Conservation (phyloP, 2,888 invertebrate species). For the Hedya salicella region DNA sequence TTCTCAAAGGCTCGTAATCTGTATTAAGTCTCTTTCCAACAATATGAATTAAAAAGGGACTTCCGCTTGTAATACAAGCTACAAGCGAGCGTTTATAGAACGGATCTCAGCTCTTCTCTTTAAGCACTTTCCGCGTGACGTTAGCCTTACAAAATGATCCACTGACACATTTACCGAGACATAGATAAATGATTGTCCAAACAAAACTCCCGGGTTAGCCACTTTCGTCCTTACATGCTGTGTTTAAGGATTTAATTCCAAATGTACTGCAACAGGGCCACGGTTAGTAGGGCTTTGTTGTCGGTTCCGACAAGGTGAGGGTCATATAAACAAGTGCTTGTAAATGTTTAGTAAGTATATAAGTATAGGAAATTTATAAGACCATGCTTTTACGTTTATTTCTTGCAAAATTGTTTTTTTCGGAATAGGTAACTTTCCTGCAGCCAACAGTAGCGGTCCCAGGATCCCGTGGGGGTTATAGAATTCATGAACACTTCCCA, state of each 20-base stretch:
- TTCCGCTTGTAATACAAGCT: no score
- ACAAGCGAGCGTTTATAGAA: no score
- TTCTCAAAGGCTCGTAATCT: no score
- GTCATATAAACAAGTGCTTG: conserved; percentile 5
- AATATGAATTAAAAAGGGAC: no score
- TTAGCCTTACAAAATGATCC: conserved; percentile 5
- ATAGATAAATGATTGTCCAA: conserved; percentile 26
- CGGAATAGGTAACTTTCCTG: no score
- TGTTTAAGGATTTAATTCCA: conserved; percentile 6
- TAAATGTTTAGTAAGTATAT: not conserved
- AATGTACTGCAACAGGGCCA: conserved; percentile 13
- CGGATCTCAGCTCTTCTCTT: no score
- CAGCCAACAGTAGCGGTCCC: no score
- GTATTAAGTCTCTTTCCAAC: no score
- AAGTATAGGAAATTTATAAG: not conserved
- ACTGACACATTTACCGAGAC: conserved; percentile 23
- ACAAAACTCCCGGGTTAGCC: not conserved
- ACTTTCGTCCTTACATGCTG: conserved; percentile 7
- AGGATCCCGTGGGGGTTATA: no score
- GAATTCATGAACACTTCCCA: no score
- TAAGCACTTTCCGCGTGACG: not conserved
- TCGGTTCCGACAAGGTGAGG: conserved; percentile 36
- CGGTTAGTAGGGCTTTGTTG: conserved; percentile 36
- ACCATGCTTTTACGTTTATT: no score
- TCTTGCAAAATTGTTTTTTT: no score